phyloP scores from a whole-genome alignment of 2,113 vertebrate species.

The Typhlomys cinereus region DNA sequence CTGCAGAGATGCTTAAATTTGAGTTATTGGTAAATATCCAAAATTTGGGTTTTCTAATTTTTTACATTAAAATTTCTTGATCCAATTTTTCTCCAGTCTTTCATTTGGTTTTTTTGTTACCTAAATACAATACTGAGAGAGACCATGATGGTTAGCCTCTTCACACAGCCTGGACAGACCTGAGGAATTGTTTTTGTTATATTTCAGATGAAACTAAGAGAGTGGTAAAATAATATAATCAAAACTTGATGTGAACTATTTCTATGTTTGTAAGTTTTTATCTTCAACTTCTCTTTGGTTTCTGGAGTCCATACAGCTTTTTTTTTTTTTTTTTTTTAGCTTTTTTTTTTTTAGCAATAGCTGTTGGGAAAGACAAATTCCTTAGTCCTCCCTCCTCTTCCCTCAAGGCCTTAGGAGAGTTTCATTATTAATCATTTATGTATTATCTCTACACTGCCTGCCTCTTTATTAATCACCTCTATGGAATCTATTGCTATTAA shows the following conservation, averaged over 20 bases:
- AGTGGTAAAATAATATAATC: neutral
- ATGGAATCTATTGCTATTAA: constrained; percentile 58
- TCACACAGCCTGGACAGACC: neutral
- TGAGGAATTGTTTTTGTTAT: neutral
- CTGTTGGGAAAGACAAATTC: neutral
- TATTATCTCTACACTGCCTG: constrained; percentile 37
- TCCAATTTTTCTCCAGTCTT: neutral
- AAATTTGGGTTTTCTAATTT: neutral
- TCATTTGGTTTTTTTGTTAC: neutral
- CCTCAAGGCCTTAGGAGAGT: neutral
- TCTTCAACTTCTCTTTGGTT: neutral
- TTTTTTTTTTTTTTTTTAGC: no score
- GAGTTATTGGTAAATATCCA: neutral
- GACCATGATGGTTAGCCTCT: neutral
- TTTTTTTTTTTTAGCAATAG: neutral
- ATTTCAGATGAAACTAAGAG: neutral
- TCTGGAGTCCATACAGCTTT: neutral
- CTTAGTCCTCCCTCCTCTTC: neutral
- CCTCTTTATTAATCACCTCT: constrained; percentile 59
- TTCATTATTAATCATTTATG: constrained; percentile 63
- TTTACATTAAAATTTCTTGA: constrained; percentile 17
- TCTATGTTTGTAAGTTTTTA: neutral
- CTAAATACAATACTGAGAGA: neutral
- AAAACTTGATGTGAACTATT: neutral
- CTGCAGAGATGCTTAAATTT: neutral